Evolutionary conservation across 1,140 invertebrate genomes (phyloP).

Genomic region (Ips nitidus): DNA sequence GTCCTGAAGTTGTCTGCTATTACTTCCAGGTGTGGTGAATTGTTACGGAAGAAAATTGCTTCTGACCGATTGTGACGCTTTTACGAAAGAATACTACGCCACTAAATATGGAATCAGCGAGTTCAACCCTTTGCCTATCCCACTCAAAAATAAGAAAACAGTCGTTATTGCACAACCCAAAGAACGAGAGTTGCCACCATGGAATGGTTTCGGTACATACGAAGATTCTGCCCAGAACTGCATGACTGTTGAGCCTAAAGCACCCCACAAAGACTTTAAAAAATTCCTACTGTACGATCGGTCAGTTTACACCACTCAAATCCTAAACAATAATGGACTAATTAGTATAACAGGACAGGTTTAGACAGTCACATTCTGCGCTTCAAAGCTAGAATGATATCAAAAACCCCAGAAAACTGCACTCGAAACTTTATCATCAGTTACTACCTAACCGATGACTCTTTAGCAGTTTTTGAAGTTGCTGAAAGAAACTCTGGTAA

Average conservation of each 20-base stretch:
- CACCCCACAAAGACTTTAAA: slow-evolving; percentile 73
- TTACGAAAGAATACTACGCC: slow-evolving; percentile 85
- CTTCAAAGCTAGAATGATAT: slow-evolving; percentile 75
- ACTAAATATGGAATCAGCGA: slow-evolving; percentile 56
- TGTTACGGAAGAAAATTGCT: slow-evolving; percentile 79
- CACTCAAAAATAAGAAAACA: slow-evolving; percentile 53
- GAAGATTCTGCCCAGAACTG: slow-evolving; percentile 88
- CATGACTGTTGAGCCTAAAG: slow-evolving; percentile 71
- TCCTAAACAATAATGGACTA: too few species aligned
- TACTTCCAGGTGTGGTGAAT: slow-evolving; percentile 62
- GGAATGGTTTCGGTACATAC: slow-evolving; percentile 84
- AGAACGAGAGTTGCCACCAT: slow-evolving; percentile 71
- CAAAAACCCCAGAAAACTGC: slow-evolving; percentile 66
- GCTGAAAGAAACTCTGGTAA: slow-evolving; percentile 73
- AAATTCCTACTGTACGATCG: slow-evolving; percentile 81
- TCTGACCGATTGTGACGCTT: slow-evolving; percentile 82
- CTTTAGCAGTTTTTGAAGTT: slow-evolving; percentile 77
- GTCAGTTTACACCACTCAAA: slow-evolving; percentile 48
- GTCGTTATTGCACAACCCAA: slow-evolving; percentile 48
- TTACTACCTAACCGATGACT: slow-evolving; percentile 81
- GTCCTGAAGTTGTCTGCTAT: neutral
- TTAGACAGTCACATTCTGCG: slow-evolving; percentile 76
- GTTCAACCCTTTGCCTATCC: slow-evolving; percentile 59
- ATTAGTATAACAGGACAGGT: slow-evolving; percentile 57
- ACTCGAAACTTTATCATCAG: slow-evolving; percentile 77